Percentiles rank a stretch among this genome's conserved stretches.
Conservation (phyloP, 1,140 invertebrate species). For the Sesamia nonagrioides region DNA sequence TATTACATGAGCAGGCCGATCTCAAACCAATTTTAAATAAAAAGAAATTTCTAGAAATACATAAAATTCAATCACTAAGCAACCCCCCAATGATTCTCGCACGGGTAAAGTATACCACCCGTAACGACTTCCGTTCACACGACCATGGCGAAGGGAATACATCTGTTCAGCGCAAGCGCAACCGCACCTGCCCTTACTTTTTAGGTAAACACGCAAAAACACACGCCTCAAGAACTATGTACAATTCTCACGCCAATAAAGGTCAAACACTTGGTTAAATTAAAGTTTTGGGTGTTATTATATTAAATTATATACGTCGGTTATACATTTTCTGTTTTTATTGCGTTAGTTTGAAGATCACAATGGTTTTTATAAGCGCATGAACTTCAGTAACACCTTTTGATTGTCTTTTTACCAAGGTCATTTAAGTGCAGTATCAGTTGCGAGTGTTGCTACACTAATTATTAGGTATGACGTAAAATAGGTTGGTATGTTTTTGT, state of each 20-base stretch:
- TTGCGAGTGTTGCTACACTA: too few relatives aligned
- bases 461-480: too few relatives aligned
- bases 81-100: neutral
- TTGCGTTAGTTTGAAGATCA: slow-evolving; percentile 1
- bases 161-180: slow-evolving; percentile 22
- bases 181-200: slow-evolving; percentile 47
- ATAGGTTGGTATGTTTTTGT: too few relatives aligned
- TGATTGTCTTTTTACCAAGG: neutral
- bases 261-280: slow-evolving; percentile 16
- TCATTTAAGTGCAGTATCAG: neutral
- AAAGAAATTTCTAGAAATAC: neutral
- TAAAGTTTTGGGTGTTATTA: neutral
- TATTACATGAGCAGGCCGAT: neutral
- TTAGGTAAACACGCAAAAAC: slow-evolving; percentile 42
- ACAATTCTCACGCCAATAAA: slow-evolving; percentile 18
- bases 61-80: neutral
- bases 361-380: neutral
- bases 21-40: neutral
- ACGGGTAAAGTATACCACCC: slow-evolving; percentile 19
- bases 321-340: slow-evolving; percentile 9
- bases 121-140: slow-evolving; percentile 60
- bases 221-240: neutral
- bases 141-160: slow-evolving; percentile 12
- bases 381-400: neutral
- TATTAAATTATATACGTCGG: slow-evolving; percentile 7